Conservation (phyloP, 2,797 vertebrate genomes). For the Acanthurus leucopareius region DNA sequence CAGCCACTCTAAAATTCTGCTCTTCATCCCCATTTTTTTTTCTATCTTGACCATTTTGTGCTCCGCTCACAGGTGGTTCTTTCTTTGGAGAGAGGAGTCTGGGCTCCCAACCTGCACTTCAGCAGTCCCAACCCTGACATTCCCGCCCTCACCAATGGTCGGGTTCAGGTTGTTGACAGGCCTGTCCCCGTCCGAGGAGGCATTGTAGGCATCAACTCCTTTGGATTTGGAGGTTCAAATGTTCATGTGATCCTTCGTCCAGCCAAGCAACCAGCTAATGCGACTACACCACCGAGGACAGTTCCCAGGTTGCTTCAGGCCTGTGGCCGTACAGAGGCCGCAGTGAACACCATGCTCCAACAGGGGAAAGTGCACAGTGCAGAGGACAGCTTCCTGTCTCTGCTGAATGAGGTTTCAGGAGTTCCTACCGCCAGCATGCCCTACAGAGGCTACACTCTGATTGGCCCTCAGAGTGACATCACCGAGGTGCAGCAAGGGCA, state of each 20-base stretch:
- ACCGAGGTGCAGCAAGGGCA: constrained; percentile 88
- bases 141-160: constrained; percentile 89
- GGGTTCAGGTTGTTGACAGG: constrained; percentile 87
- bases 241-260: constrained; percentile 94
- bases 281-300: not conserved
- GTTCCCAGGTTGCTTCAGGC: constrained; percentile 87
- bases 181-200: constrained; percentile 90
- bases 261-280: constrained; percentile 45
- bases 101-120: constrained; percentile 97
- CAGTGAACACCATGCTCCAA: constrained; percentile 85
- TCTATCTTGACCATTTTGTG: not conserved
- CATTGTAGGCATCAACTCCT: constrained; percentile 93
- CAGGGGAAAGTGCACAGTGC: constrained; percentile 81
- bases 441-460: constrained; percentile 89
- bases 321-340: constrained; percentile 92
- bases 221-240: constrained; percentile 97
- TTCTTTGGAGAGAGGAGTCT: constrained; percentile 91
- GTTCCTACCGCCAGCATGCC: constrained; percentile 88
- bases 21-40: not conserved
- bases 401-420: constrained; percentile 90
- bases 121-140: constrained; percentile 91
- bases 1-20: not conserved
- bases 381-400: constrained; percentile 85
- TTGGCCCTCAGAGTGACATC: constrained; percentile 83
- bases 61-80: constrained; percentile 88